These are phyloP conservation scores for Neogobius melanostomus DNA, from an alignment of 2,113 vertebrate species.

Conservation along the genomic window DNA sequence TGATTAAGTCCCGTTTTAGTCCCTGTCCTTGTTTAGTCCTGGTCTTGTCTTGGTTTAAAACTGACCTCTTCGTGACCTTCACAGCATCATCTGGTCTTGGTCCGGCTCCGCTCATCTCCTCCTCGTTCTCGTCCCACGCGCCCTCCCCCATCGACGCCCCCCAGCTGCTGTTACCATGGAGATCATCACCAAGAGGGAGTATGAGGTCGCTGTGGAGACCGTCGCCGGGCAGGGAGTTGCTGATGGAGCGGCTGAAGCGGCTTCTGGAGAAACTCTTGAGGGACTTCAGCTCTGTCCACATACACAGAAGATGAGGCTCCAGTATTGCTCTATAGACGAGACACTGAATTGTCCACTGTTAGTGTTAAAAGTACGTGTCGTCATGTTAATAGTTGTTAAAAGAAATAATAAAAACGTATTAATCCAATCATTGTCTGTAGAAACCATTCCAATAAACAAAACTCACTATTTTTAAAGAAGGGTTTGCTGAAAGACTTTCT, in stretches of 20 bases:
- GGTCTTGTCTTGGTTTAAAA: neutral
- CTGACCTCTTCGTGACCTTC: slow-evolving; percentile 91
- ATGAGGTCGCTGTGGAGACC: neutral
- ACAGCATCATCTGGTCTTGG: slow-evolving; percentile 78
- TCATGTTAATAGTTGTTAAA: no score
- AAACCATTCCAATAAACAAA: neutral
- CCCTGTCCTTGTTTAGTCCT: neutral
- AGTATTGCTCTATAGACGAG: no score
- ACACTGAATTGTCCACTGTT: no score
- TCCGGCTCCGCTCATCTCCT: slow-evolving; percentile 88
- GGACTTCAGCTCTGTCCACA: slow-evolving; percentile 84
- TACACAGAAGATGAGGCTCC: neutral
- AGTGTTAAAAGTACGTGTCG: no score
- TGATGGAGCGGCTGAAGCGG: slow-evolving; percentile 80
- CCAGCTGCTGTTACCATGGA: neutral
- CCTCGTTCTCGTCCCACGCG: slow-evolving; percentile 53
- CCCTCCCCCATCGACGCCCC: slow-evolving; percentile 19
- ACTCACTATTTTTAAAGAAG: slow-evolving; percentile 90
- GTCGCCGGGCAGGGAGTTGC: slow-evolving; percentile 70
- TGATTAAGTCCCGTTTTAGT: neutral
- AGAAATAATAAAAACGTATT: no score
- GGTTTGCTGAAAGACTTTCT: slow-evolving; percentile 78
- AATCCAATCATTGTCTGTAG: neutral
- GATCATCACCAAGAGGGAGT: neutral
- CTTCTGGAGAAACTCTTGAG: slow-evolving; percentile 82